A percentile compares a stretch with the other conserved stretches of the same genome.
Evolutionary conservation across 2,113 vertebrate genomes (phyloP).

Genomic region (Psilopsiagon aymara): DNA sequence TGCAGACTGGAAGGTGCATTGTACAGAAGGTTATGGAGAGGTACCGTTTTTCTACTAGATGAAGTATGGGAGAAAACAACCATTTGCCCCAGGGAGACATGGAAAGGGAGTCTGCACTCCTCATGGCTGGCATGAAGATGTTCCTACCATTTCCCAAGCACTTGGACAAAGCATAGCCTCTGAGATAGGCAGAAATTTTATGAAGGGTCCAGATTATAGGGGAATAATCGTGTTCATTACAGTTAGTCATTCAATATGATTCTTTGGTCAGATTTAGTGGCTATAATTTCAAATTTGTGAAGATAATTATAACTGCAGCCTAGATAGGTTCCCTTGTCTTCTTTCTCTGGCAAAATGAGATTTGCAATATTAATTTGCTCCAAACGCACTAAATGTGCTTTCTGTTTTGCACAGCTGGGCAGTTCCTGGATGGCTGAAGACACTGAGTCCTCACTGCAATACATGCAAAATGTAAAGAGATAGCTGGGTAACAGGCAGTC

Average conservation of each 20-base stretch:
- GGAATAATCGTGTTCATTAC: background rate
- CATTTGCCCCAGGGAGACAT: background rate
- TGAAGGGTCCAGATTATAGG: background rate
- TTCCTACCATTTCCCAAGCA: background rate
- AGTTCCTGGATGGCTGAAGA: background rate
- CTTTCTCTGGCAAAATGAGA: background rate
- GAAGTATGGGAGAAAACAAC: background rate
- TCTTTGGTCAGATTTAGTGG: background rate
- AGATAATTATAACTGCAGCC: background rate
- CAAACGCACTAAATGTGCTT: background rate
- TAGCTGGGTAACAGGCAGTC: background rate
- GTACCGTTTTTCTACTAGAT: background rate
- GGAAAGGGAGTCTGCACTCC: background rate
- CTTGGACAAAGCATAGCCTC: background rate
- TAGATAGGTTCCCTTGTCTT: background rate
- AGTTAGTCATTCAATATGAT: background rate
- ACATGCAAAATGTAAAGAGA: background rate
- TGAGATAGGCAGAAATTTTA: background rate
- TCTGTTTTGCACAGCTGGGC: constrained; percentile 7
- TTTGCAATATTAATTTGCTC: background rate
- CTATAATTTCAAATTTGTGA: background rate
- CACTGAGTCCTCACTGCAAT: background rate
- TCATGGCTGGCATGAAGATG: background rate
- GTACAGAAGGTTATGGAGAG: background rate
- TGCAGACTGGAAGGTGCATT: background rate